Evolutionary conservation across 64 coral and sea anemone species (phyloP), one percentile per base, ranked within the genome.

Genomic region (Montipora foliosa): DNA sequence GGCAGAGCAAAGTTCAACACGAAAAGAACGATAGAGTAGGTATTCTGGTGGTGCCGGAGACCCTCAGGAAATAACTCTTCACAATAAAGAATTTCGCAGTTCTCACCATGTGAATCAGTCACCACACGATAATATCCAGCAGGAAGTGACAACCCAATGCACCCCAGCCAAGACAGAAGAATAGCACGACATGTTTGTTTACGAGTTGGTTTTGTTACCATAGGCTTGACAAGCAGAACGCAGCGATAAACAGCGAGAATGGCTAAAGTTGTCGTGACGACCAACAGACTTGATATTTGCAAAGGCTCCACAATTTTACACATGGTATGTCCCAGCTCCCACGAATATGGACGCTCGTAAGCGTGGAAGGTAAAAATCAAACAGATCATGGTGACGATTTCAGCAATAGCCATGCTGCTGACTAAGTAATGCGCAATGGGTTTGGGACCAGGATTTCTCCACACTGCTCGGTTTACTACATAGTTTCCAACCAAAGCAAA

Each of bases 221-320:
- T 82, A 22, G 87, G 95, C 44, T 83, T 66, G 24, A 91, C 84
- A 24, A 97, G 90, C 44, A 93, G 75, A 51, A 90, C 67, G 45
- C 88, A 97, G 29, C 96, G 78, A 76, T 97, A 93, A 11, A 97
- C 72, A 12, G 96, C 88, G 46, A 97, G 94, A 5, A 87, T 92
- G 47, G 93, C 96, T 19, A 97, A 67, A 15, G 96, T 89, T 44
- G 90, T 92, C 10, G 93, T 91, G 16, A 97, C 89, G 3, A 94
- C 89, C 49, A 94, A n/a, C 47, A 82, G 52, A 74, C 91, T 91
- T 3, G 93, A 51, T 5, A 95, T 79, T 49, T 97, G 96, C 4
- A 83, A 4, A 20, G 85, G 89, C 13, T 11, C 29, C 10, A 94
- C 19, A 62, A 88, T 46, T 80, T 97, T 93, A 73, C 96, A 97